These are phyloP conservation scores for Aphaenogaster floridana DNA, from an alignment of 1,140 invertebrate genomes.

Conservation along the genomic window DNA sequence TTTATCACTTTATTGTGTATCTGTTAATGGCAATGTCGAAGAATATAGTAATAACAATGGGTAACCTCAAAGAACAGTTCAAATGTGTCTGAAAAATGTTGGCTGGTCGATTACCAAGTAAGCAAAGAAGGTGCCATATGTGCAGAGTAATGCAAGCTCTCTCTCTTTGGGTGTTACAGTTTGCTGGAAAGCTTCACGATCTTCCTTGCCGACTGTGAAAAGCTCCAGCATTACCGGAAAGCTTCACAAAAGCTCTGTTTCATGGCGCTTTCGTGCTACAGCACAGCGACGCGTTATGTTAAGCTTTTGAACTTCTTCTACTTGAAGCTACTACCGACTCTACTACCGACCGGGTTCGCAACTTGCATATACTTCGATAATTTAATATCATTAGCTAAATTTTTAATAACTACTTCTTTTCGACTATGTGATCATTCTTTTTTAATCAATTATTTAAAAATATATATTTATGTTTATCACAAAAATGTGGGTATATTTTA, in stretches of 20 bases:
- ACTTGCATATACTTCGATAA: neutral
- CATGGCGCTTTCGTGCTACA: slow-evolving; percentile 33
- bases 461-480: neutral
- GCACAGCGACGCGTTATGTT: slow-evolving; percentile 10
- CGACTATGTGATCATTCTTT: neutral
- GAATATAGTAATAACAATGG: slow-evolving; percentile 10
- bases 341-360: slow-evolving; percentile 45
- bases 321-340: neutral
- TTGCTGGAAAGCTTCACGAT: slow-evolving; percentile 15
- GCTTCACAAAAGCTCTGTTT: slow-evolving; percentile 59
- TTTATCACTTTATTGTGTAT: neutral
- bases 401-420: neutral
- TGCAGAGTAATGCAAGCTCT: neutral
- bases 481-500: neutral
- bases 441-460: neutral
- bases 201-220: slow-evolving; percentile 60
- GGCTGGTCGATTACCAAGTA: slow-evolving; percentile 2
- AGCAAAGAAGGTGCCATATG: slow-evolving; percentile 13
- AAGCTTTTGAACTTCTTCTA: slow-evolving; percentile 24
- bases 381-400: neutral
- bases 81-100: neutral
- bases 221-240: slow-evolving; percentile 4
- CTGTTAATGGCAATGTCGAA: slow-evolving; percentile 29
- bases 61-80: neutral
- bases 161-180: slow-evolving; percentile 18